Conservation (phyloP, 2,113 vertebrate species). For the Balaeniceps rex region DNA sequence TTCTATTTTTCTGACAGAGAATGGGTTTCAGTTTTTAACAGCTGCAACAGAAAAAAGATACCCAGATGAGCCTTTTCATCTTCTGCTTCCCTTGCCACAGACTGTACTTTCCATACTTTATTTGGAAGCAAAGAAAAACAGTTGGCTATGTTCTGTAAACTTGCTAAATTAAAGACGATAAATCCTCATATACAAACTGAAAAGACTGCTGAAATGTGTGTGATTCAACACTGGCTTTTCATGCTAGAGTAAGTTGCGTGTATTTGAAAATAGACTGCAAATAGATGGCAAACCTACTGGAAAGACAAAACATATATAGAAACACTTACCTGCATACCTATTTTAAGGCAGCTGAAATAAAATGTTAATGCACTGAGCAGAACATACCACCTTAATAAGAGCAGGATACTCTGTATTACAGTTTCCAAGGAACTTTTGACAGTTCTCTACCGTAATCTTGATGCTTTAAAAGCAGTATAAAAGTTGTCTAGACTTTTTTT, state of each 20-base stretch:
- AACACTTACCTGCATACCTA: neutral
- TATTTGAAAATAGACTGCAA: constrained; percentile 24
- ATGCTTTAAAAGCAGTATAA: neutral
- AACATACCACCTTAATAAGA: neutral
- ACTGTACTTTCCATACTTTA: constrained; percentile 60
- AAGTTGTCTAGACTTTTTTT: neutral
- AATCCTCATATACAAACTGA: constrained; percentile 15
- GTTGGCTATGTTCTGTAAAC: constrained; percentile 53
- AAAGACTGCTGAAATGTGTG: neutral
- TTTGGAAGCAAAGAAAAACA: constrained; percentile 61
- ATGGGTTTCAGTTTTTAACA: constrained; percentile 32
- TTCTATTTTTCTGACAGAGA: constrained; percentile 35
- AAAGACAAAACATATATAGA: neutral
- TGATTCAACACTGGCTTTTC: neutral
- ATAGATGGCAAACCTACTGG: neutral
- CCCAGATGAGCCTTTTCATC: constrained; percentile 58
- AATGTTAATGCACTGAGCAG: neutral
- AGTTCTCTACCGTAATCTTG: neutral
- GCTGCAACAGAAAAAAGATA: constrained; percentile 18
- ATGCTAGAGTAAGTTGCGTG: neutral
- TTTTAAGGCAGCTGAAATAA: neutral
- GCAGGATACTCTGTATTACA: neutral
- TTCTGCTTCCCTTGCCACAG: constrained; percentile 30
- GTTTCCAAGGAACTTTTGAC: neutral
- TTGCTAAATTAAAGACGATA: constrained; percentile 45